phyloP scores from a whole-genome alignment of 1,140 invertebrate species.

The Drosophila biarmipes region DNA sequence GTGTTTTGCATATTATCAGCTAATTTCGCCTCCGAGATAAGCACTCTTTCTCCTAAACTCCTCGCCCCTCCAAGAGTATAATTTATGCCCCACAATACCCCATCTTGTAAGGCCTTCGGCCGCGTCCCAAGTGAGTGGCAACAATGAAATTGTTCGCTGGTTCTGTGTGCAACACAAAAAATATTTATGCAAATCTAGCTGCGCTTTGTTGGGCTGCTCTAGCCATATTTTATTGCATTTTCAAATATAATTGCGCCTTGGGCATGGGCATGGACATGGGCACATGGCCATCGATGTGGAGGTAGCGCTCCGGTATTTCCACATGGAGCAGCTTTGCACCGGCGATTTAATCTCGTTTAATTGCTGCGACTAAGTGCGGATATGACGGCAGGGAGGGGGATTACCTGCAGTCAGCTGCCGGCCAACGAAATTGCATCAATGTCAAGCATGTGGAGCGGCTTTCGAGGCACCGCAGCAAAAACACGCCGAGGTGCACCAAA shows the following conservation, averaged over 20 bases:
- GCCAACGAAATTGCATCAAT: constrained; percentile 59
- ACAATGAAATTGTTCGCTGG: constrained; percentile 54
- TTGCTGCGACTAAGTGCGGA: constrained; percentile 64
- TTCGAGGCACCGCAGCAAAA: constrained; percentile 9
- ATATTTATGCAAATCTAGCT: constrained; percentile 77
- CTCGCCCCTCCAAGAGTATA: constrained; percentile 72
- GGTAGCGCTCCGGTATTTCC: constrained; percentile 61
- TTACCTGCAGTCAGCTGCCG: constrained; percentile 50
- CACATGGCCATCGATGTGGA: constrained; percentile 1
- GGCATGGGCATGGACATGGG: constrained; percentile 27
- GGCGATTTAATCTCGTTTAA: constrained; percentile 80
- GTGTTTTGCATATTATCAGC: constrained; percentile 81
- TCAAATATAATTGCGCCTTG: constrained; percentile 76
- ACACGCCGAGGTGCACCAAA: constrained; percentile 40
- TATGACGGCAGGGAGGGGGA: constrained; percentile 15
- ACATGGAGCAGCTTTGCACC: constrained; percentile 72
- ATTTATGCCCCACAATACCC: constrained; percentile 66
- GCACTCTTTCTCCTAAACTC: constrained; percentile 56
- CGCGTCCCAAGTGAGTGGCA: constrained; percentile 26
- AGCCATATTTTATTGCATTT: constrained; percentile 79
- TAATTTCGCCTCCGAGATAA: constrained; percentile 76
- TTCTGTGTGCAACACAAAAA: constrained; percentile 64
- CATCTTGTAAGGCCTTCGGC: neutral
- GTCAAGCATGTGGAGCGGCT: constrained; percentile 43
- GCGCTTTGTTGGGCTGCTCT: constrained; percentile 47